A percentile compares a stretch with the other conserved stretches of the same genome.
Conservation (phyloP, 2,113 vertebrate species). For the Trematomus loennbergii region DNA sequence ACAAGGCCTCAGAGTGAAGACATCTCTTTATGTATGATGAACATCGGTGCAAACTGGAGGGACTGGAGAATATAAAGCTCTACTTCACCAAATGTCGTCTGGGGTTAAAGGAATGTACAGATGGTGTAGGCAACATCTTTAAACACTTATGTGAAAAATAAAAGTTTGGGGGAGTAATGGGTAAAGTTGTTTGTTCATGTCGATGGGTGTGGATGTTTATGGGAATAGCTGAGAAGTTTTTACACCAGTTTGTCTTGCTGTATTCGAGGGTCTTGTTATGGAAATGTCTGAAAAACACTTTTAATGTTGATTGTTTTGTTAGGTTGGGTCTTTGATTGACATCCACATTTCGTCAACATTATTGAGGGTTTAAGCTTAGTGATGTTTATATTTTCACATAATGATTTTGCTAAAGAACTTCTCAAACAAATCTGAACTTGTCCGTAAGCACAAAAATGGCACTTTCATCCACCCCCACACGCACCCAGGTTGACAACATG, state of each 20-base stretch:
- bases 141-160: conserved; percentile 66
- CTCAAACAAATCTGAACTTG: conserved; percentile 27
- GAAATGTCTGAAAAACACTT: conserved; percentile 6
- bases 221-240: conserved; percentile 17
- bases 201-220: conserved; percentile 54
- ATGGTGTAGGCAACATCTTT: conserved; percentile 68
- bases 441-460: conserved; percentile 1
- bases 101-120: conserved; percentile 70
- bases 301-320: too few relatives aligned
- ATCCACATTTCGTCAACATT: neutral
- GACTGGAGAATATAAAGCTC: conserved; percentile 4
- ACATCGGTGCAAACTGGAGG: conserved; percentile 8
- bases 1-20: conserved; percentile 15
- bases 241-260: neutral
- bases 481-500: conserved; percentile 28
- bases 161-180: conserved; percentile 32
- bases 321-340: neutral
- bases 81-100: conserved; percentile 31
- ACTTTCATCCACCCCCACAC: conserved; percentile 34
- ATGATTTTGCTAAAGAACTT: neutral
- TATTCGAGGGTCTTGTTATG: neutral
- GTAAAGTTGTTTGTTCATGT: conserved; percentile 26
- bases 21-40: conserved; percentile 18
- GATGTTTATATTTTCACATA: neutral
- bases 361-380: neutral